These are phyloP conservation scores for Galerucella calmariensis DNA, from an alignment of 2,888 invertebrate species.

Conservation along the genomic window DNA sequence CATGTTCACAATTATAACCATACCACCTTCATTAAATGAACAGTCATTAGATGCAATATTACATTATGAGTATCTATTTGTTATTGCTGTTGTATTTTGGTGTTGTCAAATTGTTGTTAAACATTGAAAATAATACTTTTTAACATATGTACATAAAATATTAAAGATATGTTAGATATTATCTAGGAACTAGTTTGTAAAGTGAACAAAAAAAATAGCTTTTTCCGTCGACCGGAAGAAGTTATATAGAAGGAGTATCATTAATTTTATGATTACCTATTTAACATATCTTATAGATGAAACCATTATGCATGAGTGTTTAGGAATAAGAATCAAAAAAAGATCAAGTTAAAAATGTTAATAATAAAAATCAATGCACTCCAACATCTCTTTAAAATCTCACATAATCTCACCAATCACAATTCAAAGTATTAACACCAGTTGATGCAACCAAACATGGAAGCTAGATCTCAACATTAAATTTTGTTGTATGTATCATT, in stretches of 20 bases:
- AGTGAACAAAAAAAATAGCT: no score
- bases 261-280: not conserved
- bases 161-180: not conserved
- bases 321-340: no score
- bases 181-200: not conserved
- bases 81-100: not conserved
- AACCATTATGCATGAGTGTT: not conserved
- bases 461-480: no score
- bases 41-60: slow-evolving; percentile 1
- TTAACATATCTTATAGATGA: not conserved
- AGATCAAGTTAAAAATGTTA: no score
- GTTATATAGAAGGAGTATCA: no score
- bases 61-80: slow-evolving; percentile 8
- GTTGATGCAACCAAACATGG: no score
- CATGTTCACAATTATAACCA: not conserved
- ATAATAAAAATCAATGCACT: no score
- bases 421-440: no score
- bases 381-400: no score
- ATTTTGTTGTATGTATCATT: no score
- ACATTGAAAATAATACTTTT: not conserved
- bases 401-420: no score
- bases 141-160: not conserved
- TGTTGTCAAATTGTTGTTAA: not conserved
- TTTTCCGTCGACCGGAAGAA: no score
- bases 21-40: not conserved